phyloP scores from a whole-genome alignment of 1,140 invertebrate species.

The Magallana angulata region DNA sequence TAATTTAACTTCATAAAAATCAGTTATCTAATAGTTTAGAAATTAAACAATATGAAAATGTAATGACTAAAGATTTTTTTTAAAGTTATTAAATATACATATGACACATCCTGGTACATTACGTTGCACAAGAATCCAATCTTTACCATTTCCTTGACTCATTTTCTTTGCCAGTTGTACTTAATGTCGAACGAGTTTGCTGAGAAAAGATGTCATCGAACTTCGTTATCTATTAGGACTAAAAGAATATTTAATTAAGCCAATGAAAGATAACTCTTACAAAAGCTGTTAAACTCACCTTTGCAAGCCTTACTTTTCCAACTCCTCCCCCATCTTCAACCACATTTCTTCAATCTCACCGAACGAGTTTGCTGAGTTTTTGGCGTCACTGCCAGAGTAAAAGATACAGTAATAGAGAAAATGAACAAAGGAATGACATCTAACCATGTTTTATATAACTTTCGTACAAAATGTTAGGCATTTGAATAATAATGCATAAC shows the following conservation, averaged over 20 bases:
- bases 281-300: slow-evolving; percentile 2
- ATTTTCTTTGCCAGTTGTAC: neutral
- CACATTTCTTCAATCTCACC: slow-evolving; percentile 5
- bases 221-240: neutral
- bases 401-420: no score
- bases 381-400: neutral
- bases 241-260: neutral
- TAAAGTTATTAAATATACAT: no score
- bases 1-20: no score
- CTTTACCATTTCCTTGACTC: no score
- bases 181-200: neutral
- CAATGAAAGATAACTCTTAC: neutral
- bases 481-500: no score
- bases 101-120: no score
- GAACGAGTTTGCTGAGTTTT: neutral
- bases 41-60: neutral
- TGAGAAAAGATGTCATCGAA: no score
- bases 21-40: no score
- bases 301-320: neutral
- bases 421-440: no score
- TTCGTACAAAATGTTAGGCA: no score
- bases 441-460: no score
- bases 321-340: slow-evolving; percentile 13
- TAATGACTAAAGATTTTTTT: slow-evolving; percentile 1
- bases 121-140: no score